Evolutionary conservation across 2,113 vertebrate genomes (phyloP), one percentile per base, ranked within the genome.

Genomic region (Carettochelys insculpta): DNA sequence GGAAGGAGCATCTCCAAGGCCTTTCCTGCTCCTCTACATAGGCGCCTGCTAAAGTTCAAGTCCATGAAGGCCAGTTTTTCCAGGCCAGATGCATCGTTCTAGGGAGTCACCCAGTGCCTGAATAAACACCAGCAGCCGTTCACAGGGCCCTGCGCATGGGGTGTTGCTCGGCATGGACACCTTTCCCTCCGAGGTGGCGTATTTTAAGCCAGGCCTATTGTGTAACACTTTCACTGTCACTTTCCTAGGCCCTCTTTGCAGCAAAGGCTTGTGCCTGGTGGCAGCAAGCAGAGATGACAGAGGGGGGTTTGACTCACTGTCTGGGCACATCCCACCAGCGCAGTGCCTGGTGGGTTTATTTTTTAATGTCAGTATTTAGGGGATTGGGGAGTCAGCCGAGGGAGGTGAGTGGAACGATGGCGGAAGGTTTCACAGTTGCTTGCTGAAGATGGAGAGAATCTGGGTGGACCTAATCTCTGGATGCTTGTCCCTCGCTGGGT

Each of bases 61-160:
- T 71, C 78, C 75, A 45, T 41, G 68, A 90, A 73, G 68, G 31
- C 83, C 80, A 31, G 2, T 8, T 88, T 92, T 92, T 96, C 94
- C 94, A 1, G 0, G 83, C 86, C 58, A 38, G 34, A 1, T 1
- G n/a, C 73, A 91, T 91, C 95, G 94, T 95, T 94, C 92, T 91
- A 14, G 3, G 29, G 80, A 77, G 91, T 50, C n/a, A 38, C 61
- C 61, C 82, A 41, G 27, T 43, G 82, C 71, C 87, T 94, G 94
- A 96, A 95, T 84, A 95, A 96, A 95, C 91, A 95, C 27, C 13
- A 11, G 45, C 4, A 41, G 47, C 31, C 31, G n/a, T 34, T n/a
- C 7, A 16, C 6, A 41, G 8, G 4, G 8, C 58, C 20, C 19
- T 8, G 65, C 11, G 1, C 25, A 27, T 27, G 0, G 0, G 31